Base-by-base conservation (phyloP, 2,113 vertebrate genomes). In the Pelodiscus sinensis region DNA sequence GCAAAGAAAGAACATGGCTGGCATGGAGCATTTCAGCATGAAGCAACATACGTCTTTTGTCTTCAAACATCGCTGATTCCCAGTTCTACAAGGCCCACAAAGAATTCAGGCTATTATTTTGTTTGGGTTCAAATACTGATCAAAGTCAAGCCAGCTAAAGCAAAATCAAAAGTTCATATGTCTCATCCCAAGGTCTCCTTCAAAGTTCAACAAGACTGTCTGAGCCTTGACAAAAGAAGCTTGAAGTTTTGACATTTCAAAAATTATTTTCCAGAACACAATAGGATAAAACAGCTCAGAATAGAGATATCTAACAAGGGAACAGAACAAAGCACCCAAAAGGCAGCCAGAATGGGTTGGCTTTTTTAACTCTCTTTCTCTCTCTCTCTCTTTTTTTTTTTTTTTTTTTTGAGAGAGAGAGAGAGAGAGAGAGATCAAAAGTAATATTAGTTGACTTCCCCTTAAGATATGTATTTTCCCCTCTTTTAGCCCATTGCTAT, bases 221-320 rank as follows among this genome's bases (percentile, higher is more conserved):
- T 96, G 94, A 97, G 95, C 96, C 86, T 90, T 82, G 84, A 96
- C 93, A 96, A 98, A 97, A 96, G 86, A 95, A 78, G 87, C 94
- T 95, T 97, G 90, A 97, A 97, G 95, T 96, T 92, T 80, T 95
- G 87, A 97, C 91, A 95, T 95, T 97, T 97, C 93, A 97, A 92
- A 98, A 96, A 88, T 80, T 87, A 91, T 96, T 95, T 95, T 94
- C 80, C 79, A 88, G 94, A 96, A 93, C 93, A 96, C 94, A 96
- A 96, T 87, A 82, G 89, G 95, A 95, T 95, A 88, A 92, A 96
- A 87, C 87, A 95, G 94, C 94, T 97, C 92, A 90, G 90, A 96
- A 92, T 73, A 58, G 82, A 96, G 77, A 82, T 79, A 94, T 79
- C 92, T 86, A 97, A 97, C 85, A 82, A 84, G 65, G 81, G 89